Conservation (phyloP, 2,797 vertebrate genomes). For the Liasis olivaceus region DNA sequence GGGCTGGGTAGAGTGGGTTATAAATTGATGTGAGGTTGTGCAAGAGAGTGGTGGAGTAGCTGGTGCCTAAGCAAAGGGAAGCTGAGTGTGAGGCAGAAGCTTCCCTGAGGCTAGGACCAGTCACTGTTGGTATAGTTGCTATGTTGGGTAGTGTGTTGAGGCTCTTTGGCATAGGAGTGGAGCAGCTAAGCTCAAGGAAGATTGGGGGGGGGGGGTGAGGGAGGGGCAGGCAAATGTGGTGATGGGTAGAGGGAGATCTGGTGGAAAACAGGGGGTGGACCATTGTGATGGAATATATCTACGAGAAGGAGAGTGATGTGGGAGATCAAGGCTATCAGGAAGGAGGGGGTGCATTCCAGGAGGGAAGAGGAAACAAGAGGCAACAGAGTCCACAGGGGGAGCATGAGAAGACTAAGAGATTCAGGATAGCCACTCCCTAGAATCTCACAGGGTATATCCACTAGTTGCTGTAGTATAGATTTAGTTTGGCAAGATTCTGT, state of each 20-base stretch:
- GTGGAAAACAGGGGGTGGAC: not conserved
- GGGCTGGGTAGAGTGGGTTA: not conserved
- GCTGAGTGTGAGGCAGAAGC: not conserved
- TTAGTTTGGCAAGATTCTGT: too few species aligned
- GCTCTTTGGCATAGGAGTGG: not conserved
- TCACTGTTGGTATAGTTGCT: not conserved
- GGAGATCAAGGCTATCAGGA: too few species aligned
- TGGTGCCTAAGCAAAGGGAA: not conserved
- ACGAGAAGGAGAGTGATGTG: too few species aligned
- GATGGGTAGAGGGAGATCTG: not conserved
- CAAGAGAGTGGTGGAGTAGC: not conserved
- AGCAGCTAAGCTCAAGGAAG: not conserved
- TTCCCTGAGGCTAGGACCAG: not conserved
- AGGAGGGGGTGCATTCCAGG: too few species aligned
- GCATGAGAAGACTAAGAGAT: too few species aligned
- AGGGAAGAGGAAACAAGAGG: too few species aligned
- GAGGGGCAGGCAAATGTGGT: not conserved
- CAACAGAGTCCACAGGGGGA: too few species aligned
- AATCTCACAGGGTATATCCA: too few species aligned
- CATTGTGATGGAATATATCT: too few species aligned
- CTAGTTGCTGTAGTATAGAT: too few species aligned
- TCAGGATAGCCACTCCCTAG: too few species aligned
- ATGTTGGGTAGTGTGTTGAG: not conserved
- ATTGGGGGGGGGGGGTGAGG: not conserved
- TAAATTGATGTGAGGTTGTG: not conserved